These are phyloP conservation scores for Dynastes tityus DNA, from an alignment of 2,888 invertebrate genomes.

Conservation along the genomic window DNA sequence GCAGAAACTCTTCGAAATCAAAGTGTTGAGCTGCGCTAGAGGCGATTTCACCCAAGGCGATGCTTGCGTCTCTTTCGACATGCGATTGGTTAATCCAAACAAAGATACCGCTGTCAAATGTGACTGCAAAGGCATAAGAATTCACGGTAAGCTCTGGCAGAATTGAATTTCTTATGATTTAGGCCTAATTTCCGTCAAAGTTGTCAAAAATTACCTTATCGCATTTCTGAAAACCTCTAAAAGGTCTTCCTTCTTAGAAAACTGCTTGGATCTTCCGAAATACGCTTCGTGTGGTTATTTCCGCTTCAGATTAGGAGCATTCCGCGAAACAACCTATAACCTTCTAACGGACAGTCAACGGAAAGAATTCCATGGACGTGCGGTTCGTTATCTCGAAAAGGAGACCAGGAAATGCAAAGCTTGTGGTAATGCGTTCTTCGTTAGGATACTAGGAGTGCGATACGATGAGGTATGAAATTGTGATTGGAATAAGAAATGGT, in stretches of 20 bases:
- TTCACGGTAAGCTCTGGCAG: conserved; percentile 63
- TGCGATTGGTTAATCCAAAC: conserved; percentile 63
- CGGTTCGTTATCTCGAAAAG: conserved; percentile 74
- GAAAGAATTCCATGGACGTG: conserved; percentile 75
- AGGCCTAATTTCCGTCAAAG: no score
- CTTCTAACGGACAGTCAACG: conserved; percentile 77
- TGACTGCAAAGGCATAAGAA: conserved; percentile 67
- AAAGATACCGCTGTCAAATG: conserved; percentile 66
- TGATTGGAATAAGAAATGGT: background rate
- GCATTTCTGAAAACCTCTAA: no score
- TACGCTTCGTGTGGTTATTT: conserved; percentile 78
- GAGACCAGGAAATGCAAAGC: conserved; percentile 74
- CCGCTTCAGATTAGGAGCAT: conserved; percentile 74
- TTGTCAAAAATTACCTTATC: no score
- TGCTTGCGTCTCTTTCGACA: conserved; percentile 63
- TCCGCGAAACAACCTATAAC: conserved; percentile 76
- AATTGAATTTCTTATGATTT: background rate
- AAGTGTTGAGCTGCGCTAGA: conserved; percentile 76
- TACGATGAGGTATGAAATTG: conserved; percentile 62
- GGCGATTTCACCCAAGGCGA: conserved; percentile 74
- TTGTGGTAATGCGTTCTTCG: conserved; percentile 76
- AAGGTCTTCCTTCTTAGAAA: conserved; percentile 64
- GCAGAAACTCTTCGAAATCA: conserved; percentile 75
- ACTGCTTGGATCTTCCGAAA: conserved; percentile 73
- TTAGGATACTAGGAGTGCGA: conserved; percentile 69